Base-by-base conservation (phyloP, 2,797 vertebrate genomes). In the Poecilia gillii region DNA sequence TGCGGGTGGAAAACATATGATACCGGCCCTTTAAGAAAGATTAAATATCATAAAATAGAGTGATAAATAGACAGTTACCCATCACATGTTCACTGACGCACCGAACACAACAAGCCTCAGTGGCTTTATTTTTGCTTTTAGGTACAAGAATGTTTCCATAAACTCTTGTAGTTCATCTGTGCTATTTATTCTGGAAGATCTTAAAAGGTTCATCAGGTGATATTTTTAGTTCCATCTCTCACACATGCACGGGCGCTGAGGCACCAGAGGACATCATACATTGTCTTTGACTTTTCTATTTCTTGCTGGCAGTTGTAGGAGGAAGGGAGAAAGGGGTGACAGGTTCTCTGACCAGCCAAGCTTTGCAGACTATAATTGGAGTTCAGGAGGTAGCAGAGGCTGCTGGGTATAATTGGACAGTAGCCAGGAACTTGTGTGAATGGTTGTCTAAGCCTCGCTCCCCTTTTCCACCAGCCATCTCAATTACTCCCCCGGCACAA, bases 351-450 rank as follows among this genome's bases (percentile, higher is more conserved):
- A 91, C 92, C 91, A 89, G 88, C 91, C 75, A 41, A 87, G 90
- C 91, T 87, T 87, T 81, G 78, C 87, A 11, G 72, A 83, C 85
- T 75, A 74, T 95, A 95, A 95, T 95, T 95, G 94, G 93, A 93
- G 92, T 92, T 92, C 90, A 90, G 92, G 90, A 91, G 88, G 79
- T 83, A 83, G 85, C 81, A 72, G 85, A 86, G 86, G 85, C 90
- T 88, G 87, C 81, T 84, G 91, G 88, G 75, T 90, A 87, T 95
- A 95, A 95, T 95, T 95, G 94, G 94, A 92, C 73, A 77, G 84
- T 85, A 84, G 86, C 89, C 92, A 92, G 84, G 85, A 92, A 92
- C 85, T 88, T 87, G 85, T 90, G 89, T 83, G 90, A 87, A 87
- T 79, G 85, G 84, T 90, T 90, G 88, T 91, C 83, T 89, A 73